Base-by-base conservation (phyloP, 2,888 invertebrate genomes). In the Thysanoteuthis rhombus region DNA sequence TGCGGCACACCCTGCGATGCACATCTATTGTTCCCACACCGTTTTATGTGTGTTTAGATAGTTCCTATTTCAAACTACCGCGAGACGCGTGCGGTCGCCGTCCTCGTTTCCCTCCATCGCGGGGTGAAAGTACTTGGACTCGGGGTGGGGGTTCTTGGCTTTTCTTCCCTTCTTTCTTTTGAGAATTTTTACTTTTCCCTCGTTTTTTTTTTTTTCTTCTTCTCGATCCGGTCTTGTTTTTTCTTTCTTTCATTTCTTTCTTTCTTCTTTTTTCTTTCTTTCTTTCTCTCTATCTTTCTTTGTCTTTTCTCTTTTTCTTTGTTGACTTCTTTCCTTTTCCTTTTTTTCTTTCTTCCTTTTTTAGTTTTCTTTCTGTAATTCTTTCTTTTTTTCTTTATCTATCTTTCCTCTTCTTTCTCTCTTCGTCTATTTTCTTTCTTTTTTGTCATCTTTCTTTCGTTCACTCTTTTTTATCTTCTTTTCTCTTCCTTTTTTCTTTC, bases 21-120 rank as follows among this genome's bases (percentile, higher is more conserved):
- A 75, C 75, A n/a, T 36, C 75, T 36, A 75, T 75, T 75, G n/a
- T 75, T 75, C 12, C 16, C 12, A n/a, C 75, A 75, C 19, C 75
- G 75, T 75, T 75, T 75, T 75, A 75, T 75, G 75, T 75, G 75
- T 75, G 75, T 75, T 75, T 75, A 75, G 75, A 75, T n/a, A n/a
- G 75, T 75, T 75, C 75, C 75, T n/a, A 75, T 75, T 75, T 75
- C n/a, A 75, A 75, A 75, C 75, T 75, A 75, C 75, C 75, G n/a
- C 36, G 36, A 75, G 75, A 75, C 36, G 75, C n/a, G 75, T 75
- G 36, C 75, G 75, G 75, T 75, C 16, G 75, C 36, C 75, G n/a
- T 75, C n/a, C 12, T 12, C 75, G 75, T 75, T n/a, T 19, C 22
- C 52, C 45, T 32, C n/a, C 12, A 75, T n/a, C n/a, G 75, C 16